These are phyloP conservation scores for Andrena minutula DNA, from an alignment of 2,888 invertebrate species.

Conservation along the genomic window DNA sequence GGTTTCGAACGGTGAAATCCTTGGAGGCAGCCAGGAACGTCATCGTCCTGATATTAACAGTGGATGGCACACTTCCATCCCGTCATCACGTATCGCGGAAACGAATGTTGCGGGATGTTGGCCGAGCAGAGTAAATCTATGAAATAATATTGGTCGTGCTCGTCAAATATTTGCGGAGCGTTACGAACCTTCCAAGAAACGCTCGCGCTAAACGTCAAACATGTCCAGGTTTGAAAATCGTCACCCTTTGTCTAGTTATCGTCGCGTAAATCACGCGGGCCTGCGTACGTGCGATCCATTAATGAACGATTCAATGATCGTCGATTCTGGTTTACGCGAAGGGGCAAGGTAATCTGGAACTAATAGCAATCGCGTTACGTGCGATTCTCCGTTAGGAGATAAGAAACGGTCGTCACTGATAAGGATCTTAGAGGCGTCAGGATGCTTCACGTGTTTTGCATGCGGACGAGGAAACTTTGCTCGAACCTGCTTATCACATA, in stretches of 20 bases:
- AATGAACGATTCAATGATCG: background rate
- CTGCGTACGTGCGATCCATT: no score
- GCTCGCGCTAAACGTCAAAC: slow-evolving; percentile 39
- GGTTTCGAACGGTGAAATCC: slow-evolving; percentile 4
- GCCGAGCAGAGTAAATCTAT: slow-evolving; percentile 42
- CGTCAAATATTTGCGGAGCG: slow-evolving; percentile 58
- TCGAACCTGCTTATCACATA: no score
- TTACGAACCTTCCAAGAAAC: slow-evolving; percentile 56
- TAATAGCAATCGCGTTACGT: no score
- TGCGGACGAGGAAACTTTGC: no score
- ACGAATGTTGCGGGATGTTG: slow-evolving; percentile 56
- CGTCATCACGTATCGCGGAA: slow-evolving; percentile 49
- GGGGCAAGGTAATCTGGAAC: no score
- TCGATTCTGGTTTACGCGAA: no score
- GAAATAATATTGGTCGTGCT: slow-evolving; percentile 68
- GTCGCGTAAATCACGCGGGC: background rate
- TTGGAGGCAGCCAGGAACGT: background rate
- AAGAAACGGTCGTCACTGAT: no score
- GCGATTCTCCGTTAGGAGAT: no score
- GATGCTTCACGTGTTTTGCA: no score
- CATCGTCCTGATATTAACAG: background rate
- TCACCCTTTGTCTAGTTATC: background rate
- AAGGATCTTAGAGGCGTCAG: no score
- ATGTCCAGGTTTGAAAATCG: slow-evolving; percentile 33
- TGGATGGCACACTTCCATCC: slow-evolving; percentile 18